A percentile compares a stretch with the other conserved stretches of the same genome.
Evolutionary conservation across 2,113 vertebrate species (phyloP).

Genomic region (Hiodon alosoides): DNA sequence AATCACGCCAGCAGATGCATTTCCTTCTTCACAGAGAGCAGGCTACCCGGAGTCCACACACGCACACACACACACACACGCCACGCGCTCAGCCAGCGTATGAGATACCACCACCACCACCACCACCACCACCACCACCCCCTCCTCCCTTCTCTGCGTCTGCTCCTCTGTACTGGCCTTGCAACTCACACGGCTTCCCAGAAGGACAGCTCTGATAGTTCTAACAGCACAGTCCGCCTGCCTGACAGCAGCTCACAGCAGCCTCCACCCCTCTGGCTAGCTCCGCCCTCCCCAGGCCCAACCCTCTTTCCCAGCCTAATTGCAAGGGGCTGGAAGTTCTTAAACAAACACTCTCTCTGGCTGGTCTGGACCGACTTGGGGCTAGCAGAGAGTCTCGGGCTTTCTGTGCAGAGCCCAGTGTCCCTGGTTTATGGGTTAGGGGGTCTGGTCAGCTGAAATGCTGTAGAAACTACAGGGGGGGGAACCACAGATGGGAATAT

Average conservation of each 20-base stretch:
- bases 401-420: constrained; percentile 30
- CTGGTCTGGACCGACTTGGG: constrained; percentile 30
- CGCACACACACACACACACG: constrained; percentile 4
- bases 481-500: no score
- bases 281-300: not conserved
- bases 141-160: not conserved
- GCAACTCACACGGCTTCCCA: constrained; percentile 1
- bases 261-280: constrained; percentile 12
- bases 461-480: not conserved
- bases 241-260: constrained; percentile 4
- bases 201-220: constrained; percentile 1
- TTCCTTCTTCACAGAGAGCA: constrained; percentile 24
- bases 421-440: no score
- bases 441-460: no score
- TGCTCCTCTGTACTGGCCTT: constrained; percentile 10
- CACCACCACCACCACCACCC: constrained; percentile 1
- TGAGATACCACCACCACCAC: not conserved
- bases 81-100: not conserved
- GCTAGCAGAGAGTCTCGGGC: constrained; percentile 41
- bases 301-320: constrained; percentile 14
- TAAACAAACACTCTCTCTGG: constrained; percentile 27
- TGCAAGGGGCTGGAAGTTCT: constrained; percentile 23
- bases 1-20: constrained; percentile 3
- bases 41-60: not conserved
- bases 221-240: constrained; percentile 16